Evolutionary conservation across 2,797 vertebrate genomes (phyloP).

Genomic region (Danionella dracula): DNA sequence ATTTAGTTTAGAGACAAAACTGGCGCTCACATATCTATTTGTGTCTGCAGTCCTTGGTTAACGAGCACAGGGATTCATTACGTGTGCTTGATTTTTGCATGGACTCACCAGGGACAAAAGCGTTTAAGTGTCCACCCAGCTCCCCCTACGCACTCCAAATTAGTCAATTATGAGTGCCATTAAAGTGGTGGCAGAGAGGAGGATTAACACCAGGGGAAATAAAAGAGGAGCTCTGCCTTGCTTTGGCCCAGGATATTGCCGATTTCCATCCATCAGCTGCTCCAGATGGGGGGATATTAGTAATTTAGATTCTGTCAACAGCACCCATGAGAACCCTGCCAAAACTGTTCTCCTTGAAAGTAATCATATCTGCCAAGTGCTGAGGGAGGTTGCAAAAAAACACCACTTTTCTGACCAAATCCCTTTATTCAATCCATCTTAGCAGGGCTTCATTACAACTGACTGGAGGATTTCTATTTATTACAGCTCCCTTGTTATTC

Average conservation of each 20-base stretch:
- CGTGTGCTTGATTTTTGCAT: conserved; percentile 42
- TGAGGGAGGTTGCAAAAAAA: conserved; percentile 23
- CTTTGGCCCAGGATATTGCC: conserved; percentile 45
- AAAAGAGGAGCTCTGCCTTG: conserved; percentile 48
- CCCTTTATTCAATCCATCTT: conserved; percentile 34
- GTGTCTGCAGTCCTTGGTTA: conserved; percentile 35
- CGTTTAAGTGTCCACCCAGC: conserved; percentile 33
- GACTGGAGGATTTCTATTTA: conserved; percentile 34
- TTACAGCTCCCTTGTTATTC: conserved; percentile 22
- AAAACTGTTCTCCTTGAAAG: conserved; percentile 45
- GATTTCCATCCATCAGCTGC: conserved; percentile 50
- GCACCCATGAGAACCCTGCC: conserved; percentile 47
- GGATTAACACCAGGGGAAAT: conserved; percentile 51
- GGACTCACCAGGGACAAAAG: conserved; percentile 35
- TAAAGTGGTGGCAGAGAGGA: conserved; percentile 42
- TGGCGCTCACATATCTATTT: conserved; percentile 33
- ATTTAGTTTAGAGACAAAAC: conserved; percentile 21
- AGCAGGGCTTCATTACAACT: conserved; percentile 25
- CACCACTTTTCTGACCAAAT: conserved; percentile 35
- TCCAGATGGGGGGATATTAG: conserved; percentile 49
- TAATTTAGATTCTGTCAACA: conserved; percentile 56
- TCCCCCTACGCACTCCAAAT: conserved; percentile 45
- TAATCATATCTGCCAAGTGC: conserved; percentile 45
- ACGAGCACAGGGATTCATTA: conserved; percentile 43
- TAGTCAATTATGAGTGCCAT: conserved; percentile 53